Base-by-base conservation (phyloP, 2,113 vertebrate genomes). In the Nansenia antarctica region DNA sequence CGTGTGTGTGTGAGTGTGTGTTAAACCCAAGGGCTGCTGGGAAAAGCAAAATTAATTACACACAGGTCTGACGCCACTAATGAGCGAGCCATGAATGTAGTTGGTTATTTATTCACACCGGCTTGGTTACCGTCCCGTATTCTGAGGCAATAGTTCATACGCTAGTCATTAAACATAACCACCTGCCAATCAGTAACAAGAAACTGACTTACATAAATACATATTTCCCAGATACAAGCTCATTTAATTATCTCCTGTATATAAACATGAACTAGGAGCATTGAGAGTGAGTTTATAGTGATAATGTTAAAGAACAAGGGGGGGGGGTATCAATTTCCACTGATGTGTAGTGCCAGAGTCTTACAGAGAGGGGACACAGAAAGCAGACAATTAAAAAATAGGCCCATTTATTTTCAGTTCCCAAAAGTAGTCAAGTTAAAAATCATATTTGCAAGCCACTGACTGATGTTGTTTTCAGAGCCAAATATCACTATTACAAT, bases 381-480 rank as follows among this genome's bases (percentile, higher is more conserved):
- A 55, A 45, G 53, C 66, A 11, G 27, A 18, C n/a, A 31, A 71
- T 74, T 78, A 61, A 77, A 77, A 77, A 82, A 79, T 64, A 77
- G 52, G 60, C 62, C 71, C 49, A 59, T 83, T 76, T 85, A 76
- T 88, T 82, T 20, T 63, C 59, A 45, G 67, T 83, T 76, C 77
- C 82, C 77, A 84, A 73, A 76, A 78, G 66, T 68, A 67, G 49
- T 73, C 54, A 15, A 53, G 27, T 52, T 24, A 15, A 18, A 58
- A 58, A 52, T 59, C 73, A 35, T 63, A 54, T 37, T 22, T 26
- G 30, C n/a, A 58, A 24, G 20, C 27, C 39, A 69, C 39, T 31
- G 39, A 29, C 55, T 22, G 58, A 42, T 69, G 42, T 57, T 57
- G 42, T 57, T 57, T n/a, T 8, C 27, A 58, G 29, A 65, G 2